Percentiles rank a stretch among this genome's conserved stretches.
Conservation (phyloP, 1,140 invertebrate species). For the Helicoverpa armigera region DNA sequence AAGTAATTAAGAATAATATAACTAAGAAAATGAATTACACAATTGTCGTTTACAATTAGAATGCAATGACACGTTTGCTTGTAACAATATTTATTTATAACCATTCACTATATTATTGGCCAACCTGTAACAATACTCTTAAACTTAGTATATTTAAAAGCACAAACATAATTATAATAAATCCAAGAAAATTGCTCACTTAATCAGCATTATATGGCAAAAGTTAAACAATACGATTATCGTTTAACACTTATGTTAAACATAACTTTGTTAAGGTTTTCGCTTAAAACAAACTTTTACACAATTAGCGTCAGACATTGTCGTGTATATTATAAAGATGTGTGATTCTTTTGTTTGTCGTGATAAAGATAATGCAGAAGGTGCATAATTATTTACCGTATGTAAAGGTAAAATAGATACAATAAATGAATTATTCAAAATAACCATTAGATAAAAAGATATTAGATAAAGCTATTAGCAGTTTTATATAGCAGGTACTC, state of each 20-base stretch:
- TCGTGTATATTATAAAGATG: constrained; percentile 18
- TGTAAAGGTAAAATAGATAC: no score
- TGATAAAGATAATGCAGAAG: neutral
- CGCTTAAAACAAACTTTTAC: constrained; percentile 32
- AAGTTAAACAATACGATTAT: constrained; percentile 31
- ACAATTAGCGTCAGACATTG: constrained; percentile 17
- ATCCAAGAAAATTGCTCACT: neutral
- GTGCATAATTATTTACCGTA: no score
- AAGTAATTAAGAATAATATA: no score
- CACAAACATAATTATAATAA: constrained; percentile 33
- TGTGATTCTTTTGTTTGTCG: neutral
- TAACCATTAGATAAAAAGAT: no score
- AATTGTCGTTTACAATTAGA: no score
- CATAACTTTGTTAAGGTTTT: constrained; percentile 25
- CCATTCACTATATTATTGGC: neutral
- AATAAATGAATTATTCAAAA: no score
- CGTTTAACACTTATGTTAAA: constrained; percentile 23
- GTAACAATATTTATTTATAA: neutral
- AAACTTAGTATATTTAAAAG: constrained; percentile 12
- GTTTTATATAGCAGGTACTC: no score
- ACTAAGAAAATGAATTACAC: no score
- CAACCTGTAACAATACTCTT: neutral
- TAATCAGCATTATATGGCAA: constrained; percentile 15
- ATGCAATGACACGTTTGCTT: neutral
- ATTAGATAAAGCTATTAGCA: no score